These are phyloP conservation scores for Pyrrhia umbra DNA, from an alignment of 2,888 invertebrate species.

Conservation along the genomic window DNA sequence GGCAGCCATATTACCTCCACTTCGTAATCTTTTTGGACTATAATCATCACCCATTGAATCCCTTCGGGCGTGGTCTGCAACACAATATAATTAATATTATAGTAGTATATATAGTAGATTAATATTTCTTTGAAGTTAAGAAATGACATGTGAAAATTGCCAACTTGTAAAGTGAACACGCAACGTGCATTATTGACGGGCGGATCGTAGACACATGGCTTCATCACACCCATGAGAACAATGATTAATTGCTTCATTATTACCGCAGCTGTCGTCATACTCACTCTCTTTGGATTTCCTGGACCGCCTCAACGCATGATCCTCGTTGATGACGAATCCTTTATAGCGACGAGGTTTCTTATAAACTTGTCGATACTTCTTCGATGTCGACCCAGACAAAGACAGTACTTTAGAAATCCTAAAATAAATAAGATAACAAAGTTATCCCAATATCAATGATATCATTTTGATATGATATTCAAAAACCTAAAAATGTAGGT, in stretches of 20 bases:
- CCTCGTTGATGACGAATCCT: constrained; percentile 67
- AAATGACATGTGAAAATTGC: constrained; percentile 30
- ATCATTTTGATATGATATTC: background rate
- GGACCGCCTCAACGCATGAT: constrained; percentile 60
- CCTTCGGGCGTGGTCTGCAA: constrained; percentile 60
- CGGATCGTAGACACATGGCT: background rate
- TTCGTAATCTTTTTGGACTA: constrained; percentile 68
- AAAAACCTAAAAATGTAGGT: constrained; percentile 16
- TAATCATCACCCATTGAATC: constrained; percentile 68
- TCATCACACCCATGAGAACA: constrained; percentile 3
- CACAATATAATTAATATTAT: background rate
- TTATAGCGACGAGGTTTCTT: constrained; percentile 66
- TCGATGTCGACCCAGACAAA: constrained; percentile 54
- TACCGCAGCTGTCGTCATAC: constrained; percentile 42
- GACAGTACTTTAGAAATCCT: constrained; percentile 74
- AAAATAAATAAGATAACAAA: constrained; percentile 6
- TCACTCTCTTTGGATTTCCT: constrained; percentile 73
- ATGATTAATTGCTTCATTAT: background rate
- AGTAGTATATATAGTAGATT: background rate
- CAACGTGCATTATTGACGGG: constrained; percentile 14
- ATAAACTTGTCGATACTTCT: constrained; percentile 48
- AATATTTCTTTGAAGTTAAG: background rate
- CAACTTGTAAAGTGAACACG: constrained; percentile 24
- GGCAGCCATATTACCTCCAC: constrained; percentile 58
- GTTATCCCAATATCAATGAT: background rate